These are phyloP conservation scores for Thripadectes ignobilis DNA, from an alignment of 2,797 vertebrate genomes.

Conservation along the genomic window DNA sequence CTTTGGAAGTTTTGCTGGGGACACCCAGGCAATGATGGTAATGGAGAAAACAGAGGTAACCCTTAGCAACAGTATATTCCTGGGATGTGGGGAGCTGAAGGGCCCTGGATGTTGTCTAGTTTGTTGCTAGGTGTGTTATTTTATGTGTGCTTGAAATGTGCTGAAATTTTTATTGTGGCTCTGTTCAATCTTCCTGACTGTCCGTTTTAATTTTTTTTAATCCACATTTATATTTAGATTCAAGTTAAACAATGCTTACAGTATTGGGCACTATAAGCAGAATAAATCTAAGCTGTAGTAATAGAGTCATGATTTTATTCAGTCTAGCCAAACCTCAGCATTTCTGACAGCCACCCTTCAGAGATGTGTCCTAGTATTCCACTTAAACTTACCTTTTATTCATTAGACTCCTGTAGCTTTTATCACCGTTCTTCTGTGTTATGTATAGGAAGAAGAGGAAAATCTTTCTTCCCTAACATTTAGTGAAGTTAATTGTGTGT, in stretches of 20 bases:
- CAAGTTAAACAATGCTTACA: neutral
- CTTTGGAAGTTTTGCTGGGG: neutral
- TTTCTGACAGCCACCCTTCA: neutral
- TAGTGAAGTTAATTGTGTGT: neutral
- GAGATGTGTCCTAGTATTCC: neutral
- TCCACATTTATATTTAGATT: neutral
- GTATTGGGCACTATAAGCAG: neutral
- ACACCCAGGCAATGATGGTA: fast-evolving
- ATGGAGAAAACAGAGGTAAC: neutral
- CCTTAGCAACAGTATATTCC: neutral
- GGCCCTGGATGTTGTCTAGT: fast-evolving
- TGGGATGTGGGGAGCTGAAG: neutral
- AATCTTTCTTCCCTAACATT: neutral
- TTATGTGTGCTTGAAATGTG: neutral
- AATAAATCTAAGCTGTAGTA: neutral
- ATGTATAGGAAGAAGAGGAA: neutral
- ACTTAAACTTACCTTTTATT: neutral
- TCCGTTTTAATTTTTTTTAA: neutral
- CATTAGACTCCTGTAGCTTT: neutral
- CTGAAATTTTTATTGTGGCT: neutral
- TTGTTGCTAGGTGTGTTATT: neutral
- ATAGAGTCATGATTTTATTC: neutral
- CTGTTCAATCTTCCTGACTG: neutral
- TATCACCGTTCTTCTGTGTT: neutral
- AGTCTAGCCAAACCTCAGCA: neutral